These are phyloP conservation scores for Cheumatopsyche charites DNA, from an alignment of 1,140 invertebrate species.

Conservation along the genomic window DNA sequence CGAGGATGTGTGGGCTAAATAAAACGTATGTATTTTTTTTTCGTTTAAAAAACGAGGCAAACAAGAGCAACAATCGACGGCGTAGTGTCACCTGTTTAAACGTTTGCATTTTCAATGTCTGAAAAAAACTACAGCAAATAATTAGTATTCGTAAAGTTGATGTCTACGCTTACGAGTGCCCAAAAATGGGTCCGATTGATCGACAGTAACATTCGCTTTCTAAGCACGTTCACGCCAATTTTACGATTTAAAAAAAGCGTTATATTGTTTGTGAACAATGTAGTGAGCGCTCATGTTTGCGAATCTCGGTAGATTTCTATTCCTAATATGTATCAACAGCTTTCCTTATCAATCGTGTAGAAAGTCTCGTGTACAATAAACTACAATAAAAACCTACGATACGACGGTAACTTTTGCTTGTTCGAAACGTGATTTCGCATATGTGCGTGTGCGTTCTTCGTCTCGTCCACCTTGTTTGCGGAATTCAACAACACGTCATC, in stretches of 20 bases:
- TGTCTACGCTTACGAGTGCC: neutral
- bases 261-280: neutral
- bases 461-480: neutral
- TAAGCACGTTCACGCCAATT: too few relatives aligned
- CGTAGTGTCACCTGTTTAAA: slow-evolving; percentile 32
- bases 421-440: neutral
- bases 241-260: neutral
- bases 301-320: neutral
- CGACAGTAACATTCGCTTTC: neutral
- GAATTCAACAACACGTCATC: slow-evolving; percentile 11
- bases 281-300: neutral
- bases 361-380: neutral
- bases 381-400: neutral
- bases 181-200: neutral
- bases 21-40: slow-evolving; percentile 17
- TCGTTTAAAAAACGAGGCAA: slow-evolving; percentile 14
- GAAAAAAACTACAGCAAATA: slow-evolving; percentile 7
- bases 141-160: slow-evolving; percentile 28
- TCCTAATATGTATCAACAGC: too few relatives aligned
- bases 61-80: slow-evolving; percentile 19
- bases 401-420: neutral
- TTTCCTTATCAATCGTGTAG: neutral
- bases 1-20: slow-evolving; percentile 13
- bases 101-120: slow-evolving; percentile 14
- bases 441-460: slow-evolving; percentile 6